Conservation (phyloP, 2,888 invertebrate genomes). For the Mesoligia furuncula region DNA sequence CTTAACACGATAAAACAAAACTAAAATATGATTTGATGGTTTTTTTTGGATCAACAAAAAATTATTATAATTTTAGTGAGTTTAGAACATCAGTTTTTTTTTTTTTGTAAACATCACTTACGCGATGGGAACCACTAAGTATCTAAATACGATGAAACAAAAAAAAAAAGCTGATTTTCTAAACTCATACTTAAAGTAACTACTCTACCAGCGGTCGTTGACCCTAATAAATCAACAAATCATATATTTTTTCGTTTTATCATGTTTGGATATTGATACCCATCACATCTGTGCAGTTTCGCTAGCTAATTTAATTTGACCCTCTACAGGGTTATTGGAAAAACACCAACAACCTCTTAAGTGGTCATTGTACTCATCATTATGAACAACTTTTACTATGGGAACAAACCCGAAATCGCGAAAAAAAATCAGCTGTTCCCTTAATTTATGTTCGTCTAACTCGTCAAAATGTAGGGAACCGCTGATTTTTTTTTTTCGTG, state of each 20-base stretch:
- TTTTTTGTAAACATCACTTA: not conserved
- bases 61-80: not conserved
- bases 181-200: not conserved
- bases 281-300: not conserved
- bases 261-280: not conserved
- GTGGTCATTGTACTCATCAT: too few relatives aligned
- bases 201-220: not conserved
- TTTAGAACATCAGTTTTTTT: not conserved
- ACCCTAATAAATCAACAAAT: not conserved
- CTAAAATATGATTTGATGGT: not conserved
- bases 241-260: not conserved
- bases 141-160: not conserved
- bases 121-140: not conserved
- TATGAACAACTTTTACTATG: too few relatives aligned
- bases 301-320: not conserved
- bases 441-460: too few relatives aligned
- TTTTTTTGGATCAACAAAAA: not conserved
- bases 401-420: too few relatives aligned
- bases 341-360: too few relatives aligned
- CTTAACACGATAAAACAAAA: not conserved
- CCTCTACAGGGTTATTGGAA: too few relatives aligned
- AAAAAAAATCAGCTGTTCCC: too few relatives aligned
- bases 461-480: too few relatives aligned
- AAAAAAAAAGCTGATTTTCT: not conserved
- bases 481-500: too few relatives aligned